Percentiles rank a stretch among this genome's conserved stretches.
Conservation (phyloP, 2,888 invertebrate genomes). For the Phyllotreta striolata region DNA sequence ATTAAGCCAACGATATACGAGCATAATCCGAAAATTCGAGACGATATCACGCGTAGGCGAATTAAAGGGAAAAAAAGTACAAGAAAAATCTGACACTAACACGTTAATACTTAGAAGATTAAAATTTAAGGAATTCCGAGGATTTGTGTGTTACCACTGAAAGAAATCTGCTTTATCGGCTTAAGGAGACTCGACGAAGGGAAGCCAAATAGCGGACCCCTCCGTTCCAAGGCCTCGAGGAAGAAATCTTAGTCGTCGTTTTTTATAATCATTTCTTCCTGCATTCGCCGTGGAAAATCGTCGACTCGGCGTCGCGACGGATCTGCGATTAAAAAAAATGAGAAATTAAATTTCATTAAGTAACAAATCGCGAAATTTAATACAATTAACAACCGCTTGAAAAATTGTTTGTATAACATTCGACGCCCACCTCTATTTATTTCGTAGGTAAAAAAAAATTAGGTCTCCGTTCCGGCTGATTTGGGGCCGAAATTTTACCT, state of each 20-base stretch:
- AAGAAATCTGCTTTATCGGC: constrained; percentile 51
- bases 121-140: constrained; percentile 34
- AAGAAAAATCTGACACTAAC: constrained; percentile 30
- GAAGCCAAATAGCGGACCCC: constrained; percentile 48
- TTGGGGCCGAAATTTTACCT: too few relatives aligned
- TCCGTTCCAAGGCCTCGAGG: constrained; percentile 17
- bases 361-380: too few relatives aligned
- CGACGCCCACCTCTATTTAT: too few relatives aligned
- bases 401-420: too few relatives aligned
- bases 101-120: constrained; percentile 26
- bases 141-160: constrained; percentile 47
- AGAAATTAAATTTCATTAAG: too few relatives aligned
- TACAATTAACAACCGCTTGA: too few relatives aligned
- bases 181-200: constrained; percentile 41
- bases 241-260: constrained; percentile 27
- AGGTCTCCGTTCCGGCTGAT: too few relatives aligned
- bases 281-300: neutral
- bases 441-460: too few relatives aligned
- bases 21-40: constrained; percentile 18
- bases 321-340: too few relatives aligned
- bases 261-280: constrained; percentile 5
- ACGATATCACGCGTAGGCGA: constrained; percentile 19
- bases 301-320: neutral
- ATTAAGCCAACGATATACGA: neutral
- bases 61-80: constrained; percentile 15